Evolutionary conservation across 2,888 invertebrate species (phyloP).

Genomic region (Caenorhabditis wallacei): DNA sequence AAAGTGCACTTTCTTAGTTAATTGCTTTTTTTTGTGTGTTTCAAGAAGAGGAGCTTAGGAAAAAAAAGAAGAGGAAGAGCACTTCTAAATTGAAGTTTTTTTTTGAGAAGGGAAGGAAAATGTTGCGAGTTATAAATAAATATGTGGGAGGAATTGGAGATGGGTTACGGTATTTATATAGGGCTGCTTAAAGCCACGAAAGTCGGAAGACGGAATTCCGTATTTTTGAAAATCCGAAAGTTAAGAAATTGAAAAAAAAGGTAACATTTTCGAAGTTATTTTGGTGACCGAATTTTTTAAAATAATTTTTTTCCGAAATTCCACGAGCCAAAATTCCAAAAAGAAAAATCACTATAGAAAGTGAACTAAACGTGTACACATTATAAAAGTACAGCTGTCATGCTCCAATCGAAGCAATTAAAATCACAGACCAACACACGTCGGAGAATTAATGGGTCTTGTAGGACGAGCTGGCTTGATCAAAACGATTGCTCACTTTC

Average conservation of each 20-base stretch:
- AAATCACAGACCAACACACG: slow-evolving; percentile 27
- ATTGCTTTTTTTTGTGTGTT: slow-evolving; percentile 46
- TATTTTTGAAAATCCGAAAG: not conserved
- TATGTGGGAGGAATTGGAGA: not conserved
- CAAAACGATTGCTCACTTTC: not conserved
- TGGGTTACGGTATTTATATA: not conserved
- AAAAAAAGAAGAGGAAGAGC: slow-evolving; percentile 3
- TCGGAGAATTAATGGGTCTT: not conserved
- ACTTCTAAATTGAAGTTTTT: slow-evolving; percentile 6
- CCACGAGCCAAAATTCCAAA: no score
- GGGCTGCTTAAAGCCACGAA: not conserved
- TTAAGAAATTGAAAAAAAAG: no score
- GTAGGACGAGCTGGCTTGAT: not conserved
- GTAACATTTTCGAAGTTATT: no score
- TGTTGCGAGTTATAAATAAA: not conserved
- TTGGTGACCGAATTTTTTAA: no score
- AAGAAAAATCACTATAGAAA: not conserved
- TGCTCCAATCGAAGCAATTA: slow-evolving; percentile 12
- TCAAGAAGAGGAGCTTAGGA: slow-evolving; percentile 11
- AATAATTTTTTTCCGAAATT: no score
- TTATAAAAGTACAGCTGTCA: slow-evolving; percentile 55
- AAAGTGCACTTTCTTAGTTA: slow-evolving; percentile 55
- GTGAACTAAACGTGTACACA: no score
- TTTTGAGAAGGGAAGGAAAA: not conserved
- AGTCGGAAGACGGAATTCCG: no score